Evolutionary conservation across 2,888 invertebrate genomes (phyloP), one percentile per base, ranked within the genome.

Genomic region (Saturnia japonica): DNA sequence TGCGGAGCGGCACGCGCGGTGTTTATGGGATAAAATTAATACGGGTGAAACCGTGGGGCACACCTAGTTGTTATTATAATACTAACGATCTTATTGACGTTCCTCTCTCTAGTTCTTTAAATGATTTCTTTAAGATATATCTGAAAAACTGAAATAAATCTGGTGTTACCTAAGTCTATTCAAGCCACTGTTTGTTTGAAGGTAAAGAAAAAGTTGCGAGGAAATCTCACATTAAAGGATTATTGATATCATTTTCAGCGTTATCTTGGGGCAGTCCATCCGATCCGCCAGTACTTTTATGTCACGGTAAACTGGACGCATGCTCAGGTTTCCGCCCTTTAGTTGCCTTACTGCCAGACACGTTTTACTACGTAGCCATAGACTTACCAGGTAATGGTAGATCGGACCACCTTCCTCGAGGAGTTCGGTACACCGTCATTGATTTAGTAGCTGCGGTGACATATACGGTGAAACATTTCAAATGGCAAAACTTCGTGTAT

Each of bases 311-410:
- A 79, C 88, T 95, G 78, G 95, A 96, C 79, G 95, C 95, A 70
- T 93, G 95, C 68, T 95, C 95, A 0, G 88, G 94, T 0, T 96
- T 95, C 81, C 94, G 96, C 54, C 88, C 91, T 0, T 82, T 96
- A 1, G 92, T 95, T 11, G 90, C 92, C 1, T 81, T 90, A 2
- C 82, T 96, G 0, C 95, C 95, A 0, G 78, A 78, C 54, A 83
- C 76, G 67, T 88, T 86, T 70, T 88, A 83, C 81, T 91, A 91
- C 75, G 80, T 91, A 0, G 80, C 85, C 47, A 74, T 91, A 2
- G 96, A 96, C 74, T 76, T 95, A 14, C 96, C 96, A 0, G 95
- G 96, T 0, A 96, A 95, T 79, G 95, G 95, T 0, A 84, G 83
- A 42, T 95, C 95, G 0, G 94, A 94, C 62, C 95, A 94, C 70